Evolutionary conservation across 2,797 vertebrate genomes (phyloP).

Genomic region (Saguinus oedipus): DNA sequence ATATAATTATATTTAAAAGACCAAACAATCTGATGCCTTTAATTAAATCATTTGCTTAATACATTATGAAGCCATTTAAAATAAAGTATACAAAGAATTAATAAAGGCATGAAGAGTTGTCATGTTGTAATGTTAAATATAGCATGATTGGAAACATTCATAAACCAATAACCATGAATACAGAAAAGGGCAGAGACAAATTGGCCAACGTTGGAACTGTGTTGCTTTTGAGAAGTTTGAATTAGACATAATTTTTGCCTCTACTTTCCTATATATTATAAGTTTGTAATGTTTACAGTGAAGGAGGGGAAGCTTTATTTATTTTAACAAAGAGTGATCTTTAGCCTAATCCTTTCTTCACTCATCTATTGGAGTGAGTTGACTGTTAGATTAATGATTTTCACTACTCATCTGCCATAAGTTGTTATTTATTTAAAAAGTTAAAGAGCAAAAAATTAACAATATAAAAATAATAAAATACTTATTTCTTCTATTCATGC

Average conservation of each 20-base stretch:
- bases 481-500: not conserved
- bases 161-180: not conserved
- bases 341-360: not conserved
- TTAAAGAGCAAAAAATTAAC: slow-evolving; percentile 26
- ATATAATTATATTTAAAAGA: slow-evolving; percentile 41
- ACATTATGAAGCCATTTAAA: not conserved
- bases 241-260: not conserved
- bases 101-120: slow-evolving; percentile 20
- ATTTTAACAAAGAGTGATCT: not conserved
- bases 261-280: not conserved
- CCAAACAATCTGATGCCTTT: slow-evolving; percentile 15
- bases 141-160: not conserved
- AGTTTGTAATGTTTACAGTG: not conserved
- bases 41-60: slow-evolving; percentile 25
- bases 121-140: not conserved
- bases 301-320: not conserved
- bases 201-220: not conserved
- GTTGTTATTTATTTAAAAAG: slow-evolving; percentile 14
- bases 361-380: not conserved
- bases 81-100: slow-evolving; percentile 4
- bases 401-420: not conserved
- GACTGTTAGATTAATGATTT: not conserved
- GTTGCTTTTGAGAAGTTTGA: not conserved
- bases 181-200: not conserved
- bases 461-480: not conserved